phyloP scores from a whole-genome alignment of 1,140 invertebrate species.

The Latrodectus geometricus region DNA sequence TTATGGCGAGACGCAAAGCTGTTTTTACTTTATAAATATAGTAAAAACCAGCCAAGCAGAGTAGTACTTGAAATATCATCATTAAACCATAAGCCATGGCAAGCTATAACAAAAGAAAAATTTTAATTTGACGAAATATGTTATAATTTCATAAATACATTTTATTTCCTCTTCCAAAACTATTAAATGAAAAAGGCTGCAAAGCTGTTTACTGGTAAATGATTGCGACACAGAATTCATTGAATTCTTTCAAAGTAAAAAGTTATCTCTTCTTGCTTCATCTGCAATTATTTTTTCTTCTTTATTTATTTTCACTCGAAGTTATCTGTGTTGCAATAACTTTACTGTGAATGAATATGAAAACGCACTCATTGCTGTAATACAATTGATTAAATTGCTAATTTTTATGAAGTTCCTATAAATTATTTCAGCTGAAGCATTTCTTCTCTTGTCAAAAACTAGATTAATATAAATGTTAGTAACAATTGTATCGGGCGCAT shows the following conservation, averaged over 20 bases:
- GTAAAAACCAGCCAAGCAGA: conserved; percentile 2
- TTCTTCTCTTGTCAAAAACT: too few species aligned
- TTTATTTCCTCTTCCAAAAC: background rate
- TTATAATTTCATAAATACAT: background rate
- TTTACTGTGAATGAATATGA: too few species aligned
- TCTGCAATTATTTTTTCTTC: background rate
- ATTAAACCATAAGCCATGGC: background rate
- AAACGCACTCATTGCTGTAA: too few species aligned
- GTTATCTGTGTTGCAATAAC: too few species aligned
- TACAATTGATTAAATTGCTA: too few species aligned
- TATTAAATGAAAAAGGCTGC: background rate
- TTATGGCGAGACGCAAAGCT: background rate
- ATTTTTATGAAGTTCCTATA: too few species aligned
- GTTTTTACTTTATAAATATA: background rate
- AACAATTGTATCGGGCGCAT: too few species aligned
- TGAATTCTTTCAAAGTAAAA: background rate
- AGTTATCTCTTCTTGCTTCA: background rate
- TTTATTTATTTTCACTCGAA: too few species aligned
- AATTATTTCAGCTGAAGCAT: too few species aligned
- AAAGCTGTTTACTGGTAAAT: background rate
- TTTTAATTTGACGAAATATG: too few species aligned
- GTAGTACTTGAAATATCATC: background rate
- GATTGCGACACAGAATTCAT: background rate
- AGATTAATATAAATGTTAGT: too few species aligned
- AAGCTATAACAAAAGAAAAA: background rate